Base-by-base conservation (phyloP, 2,888 invertebrate species). In the Oscheius onirici region DNA sequence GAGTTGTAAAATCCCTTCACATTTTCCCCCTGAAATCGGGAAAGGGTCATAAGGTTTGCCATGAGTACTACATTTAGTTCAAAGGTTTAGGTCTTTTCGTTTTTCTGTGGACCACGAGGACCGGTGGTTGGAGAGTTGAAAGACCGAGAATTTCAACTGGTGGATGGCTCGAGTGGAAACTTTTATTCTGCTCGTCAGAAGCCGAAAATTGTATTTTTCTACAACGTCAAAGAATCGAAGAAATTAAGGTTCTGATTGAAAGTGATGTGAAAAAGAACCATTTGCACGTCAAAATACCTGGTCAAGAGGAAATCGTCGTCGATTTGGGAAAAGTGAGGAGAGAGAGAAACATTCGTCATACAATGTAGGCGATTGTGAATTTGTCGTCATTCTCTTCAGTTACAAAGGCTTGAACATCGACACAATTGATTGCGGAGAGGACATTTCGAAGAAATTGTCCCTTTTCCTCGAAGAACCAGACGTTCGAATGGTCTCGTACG, bases 351-450 rank as follows among this genome's bases (percentile, higher is more conserved):
- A 61, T 80, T 43, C 46, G 58, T 10, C 65, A 55, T 24, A 75
- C 75, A 65, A 73, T 66, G 79, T 80, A 44, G 71, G 76, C 65
- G 34, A 46, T 5, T 26, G n/a, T 46, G 51, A 66, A 28, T 22
- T 52, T 3, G 34, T 43, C 5, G 3, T 13, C 3, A 20, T 15
- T 15, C 5, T 5, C 5, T 40, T 17, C 52, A 15, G 28, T 46
- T 80, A 81, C 63, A 68, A 51, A 6, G 72, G 79, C 22, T 70
- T 77, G 20, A 72, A 76, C 13, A 75, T 80, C 8, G 85, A 85
- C 51, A 85, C 85, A 5, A 72, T 80, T 52, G 85, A 85, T 57
- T 85, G 85, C 60, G 85, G 85, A 3, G 81, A 82, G 20, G 75
- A 69, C 10, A 74, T 78, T 2, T 81, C 76, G 17, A 57, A 61